These are phyloP conservation scores for Ichneumoninae sp. DNA, from an alignment of 2,888 invertebrate species.

Conservation along the genomic window DNA sequence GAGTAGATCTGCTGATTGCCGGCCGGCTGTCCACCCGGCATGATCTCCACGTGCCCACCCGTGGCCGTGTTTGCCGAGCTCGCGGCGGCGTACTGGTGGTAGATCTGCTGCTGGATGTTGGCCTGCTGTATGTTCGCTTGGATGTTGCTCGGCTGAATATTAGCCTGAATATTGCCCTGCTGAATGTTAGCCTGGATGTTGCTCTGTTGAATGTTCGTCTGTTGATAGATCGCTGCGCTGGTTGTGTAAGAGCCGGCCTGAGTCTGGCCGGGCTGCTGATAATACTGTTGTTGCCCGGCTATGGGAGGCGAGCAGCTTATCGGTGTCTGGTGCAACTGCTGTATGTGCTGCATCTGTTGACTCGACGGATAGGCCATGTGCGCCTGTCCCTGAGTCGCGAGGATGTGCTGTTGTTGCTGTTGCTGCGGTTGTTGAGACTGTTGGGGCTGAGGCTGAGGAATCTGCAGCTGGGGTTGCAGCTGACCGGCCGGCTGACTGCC, in stretches of 20 bases:
- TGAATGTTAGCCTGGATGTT: conserved; percentile 56
- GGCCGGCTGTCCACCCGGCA: conserved; percentile 48
- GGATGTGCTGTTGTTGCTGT: conserved; percentile 71
- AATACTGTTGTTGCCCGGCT: conserved; percentile 64
- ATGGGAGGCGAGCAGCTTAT: conserved; percentile 76
- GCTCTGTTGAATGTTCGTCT: conserved; percentile 52
- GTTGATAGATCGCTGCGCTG: conserved; percentile 58
- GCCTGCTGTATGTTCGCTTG: conserved; percentile 34
- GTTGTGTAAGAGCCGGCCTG: conserved; percentile 47
- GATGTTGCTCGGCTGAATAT: background rate
- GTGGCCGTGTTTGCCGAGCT: conserved; percentile 24
- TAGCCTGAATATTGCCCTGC: background rate
- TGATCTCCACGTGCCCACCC: conserved; percentile 48
- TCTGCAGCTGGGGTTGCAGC: conserved; percentile 74
- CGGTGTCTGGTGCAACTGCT: conserved; percentile 80
- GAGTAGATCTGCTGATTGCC: conserved; percentile 58
- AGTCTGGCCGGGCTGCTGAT: conserved; percentile 61
- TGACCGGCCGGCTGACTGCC: conserved; percentile 69
- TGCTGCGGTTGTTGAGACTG: conserved; percentile 74
- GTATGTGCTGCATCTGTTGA: conserved; percentile 79
- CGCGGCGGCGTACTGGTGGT: conserved; percentile 58
- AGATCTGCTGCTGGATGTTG: conserved; percentile 64
- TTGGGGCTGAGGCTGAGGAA: conserved; percentile 74
- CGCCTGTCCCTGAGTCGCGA: conserved; percentile 60
- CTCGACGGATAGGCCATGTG: conserved; percentile 71